phyloP scores from a whole-genome alignment of 2,113 vertebrate genomes.

The Arothron firmamentum region DNA sequence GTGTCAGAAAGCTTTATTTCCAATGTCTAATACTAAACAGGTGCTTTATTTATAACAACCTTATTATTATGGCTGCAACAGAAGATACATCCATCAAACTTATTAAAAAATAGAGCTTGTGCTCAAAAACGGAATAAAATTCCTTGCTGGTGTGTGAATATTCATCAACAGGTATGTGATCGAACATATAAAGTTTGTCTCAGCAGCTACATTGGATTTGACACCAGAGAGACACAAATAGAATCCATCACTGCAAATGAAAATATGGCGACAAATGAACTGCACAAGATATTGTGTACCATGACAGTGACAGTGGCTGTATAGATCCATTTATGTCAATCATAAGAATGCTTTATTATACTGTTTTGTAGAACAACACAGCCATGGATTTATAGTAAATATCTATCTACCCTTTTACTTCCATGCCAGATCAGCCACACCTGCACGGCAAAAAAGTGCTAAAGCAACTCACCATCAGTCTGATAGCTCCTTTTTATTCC shows the following conservation, averaged over 20 bases:
- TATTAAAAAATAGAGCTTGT: too few relatives aligned
- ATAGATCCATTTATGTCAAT: conserved; percentile 20
- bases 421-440: not conserved
- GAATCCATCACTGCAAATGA: not conserved
- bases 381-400: conserved; percentile 21
- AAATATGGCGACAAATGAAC: conserved; percentile 11
- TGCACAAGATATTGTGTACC: conserved; percentile 29
- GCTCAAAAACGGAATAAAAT: too few relatives aligned
- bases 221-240: too few relatives aligned
- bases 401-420: conserved; percentile 6
- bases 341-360: conserved; percentile 35
- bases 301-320: conserved; percentile 27
- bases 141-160: too few relatives aligned
- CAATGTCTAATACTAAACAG: too few relatives aligned
- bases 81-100: too few relatives aligned
- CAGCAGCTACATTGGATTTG: too few relatives aligned
- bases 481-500: conserved; percentile 38
- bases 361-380: conserved; percentile 27
- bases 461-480: conserved; percentile 18
- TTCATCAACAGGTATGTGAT: too few relatives aligned
- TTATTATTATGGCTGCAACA: too few relatives aligned
- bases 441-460: not conserved
- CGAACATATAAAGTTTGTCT: too few relatives aligned
- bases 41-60: too few relatives aligned
- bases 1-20: too few relatives aligned